Conservation (phyloP, 2,888 invertebrate genomes). For the Drosophila cognata region DNA sequence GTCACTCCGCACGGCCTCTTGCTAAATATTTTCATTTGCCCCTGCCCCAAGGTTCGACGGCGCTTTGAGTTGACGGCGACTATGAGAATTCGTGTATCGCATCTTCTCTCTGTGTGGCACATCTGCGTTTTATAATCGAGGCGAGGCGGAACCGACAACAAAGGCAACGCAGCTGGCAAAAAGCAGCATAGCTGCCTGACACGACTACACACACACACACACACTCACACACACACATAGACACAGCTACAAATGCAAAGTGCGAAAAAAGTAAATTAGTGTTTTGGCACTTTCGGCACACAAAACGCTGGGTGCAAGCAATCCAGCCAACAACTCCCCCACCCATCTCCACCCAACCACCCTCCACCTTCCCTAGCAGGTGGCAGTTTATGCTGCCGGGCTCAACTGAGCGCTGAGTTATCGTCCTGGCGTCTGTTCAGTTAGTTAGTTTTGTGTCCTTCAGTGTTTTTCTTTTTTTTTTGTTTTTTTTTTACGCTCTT, state of each 20-base stretch:
- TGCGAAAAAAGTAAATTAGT: slow-evolving; percentile 79
- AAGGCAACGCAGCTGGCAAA: slow-evolving; percentile 26
- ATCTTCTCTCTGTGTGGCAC: slow-evolving; percentile 45
- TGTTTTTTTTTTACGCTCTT: slow-evolving; percentile 24
- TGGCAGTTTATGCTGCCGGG: slow-evolving; percentile 68
- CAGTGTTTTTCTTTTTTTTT: slow-evolving; percentile 26
- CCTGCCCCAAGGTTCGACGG: not conserved
- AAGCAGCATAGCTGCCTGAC: slow-evolving; percentile 14
- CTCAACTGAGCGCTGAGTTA: slow-evolving; percentile 62
- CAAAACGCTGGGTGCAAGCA: slow-evolving; percentile 47
- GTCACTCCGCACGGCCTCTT: slow-evolving; percentile 4
- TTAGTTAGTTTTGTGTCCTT: slow-evolving; percentile 76
- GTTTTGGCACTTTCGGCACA: slow-evolving; percentile 82
- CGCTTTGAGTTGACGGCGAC: slow-evolving; percentile 18
- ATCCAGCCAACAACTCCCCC: not conserved
- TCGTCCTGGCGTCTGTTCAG: slow-evolving; percentile 62
- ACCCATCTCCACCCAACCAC: slow-evolving; percentile 21
- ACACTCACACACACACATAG: slow-evolving; percentile 4
- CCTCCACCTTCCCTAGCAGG: slow-evolving; percentile 62
- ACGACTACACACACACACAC: not conserved
- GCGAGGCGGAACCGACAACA: slow-evolving; percentile 41
- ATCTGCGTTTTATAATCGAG: slow-evolving; percentile 77
- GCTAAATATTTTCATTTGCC: slow-evolving; percentile 27
- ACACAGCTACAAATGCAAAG: slow-evolving; percentile 15
- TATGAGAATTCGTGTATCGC: slow-evolving; percentile 39